phyloP scores from a whole-genome alignment of 2,888 invertebrate genomes.

The Epinotia bilunana region DNA sequence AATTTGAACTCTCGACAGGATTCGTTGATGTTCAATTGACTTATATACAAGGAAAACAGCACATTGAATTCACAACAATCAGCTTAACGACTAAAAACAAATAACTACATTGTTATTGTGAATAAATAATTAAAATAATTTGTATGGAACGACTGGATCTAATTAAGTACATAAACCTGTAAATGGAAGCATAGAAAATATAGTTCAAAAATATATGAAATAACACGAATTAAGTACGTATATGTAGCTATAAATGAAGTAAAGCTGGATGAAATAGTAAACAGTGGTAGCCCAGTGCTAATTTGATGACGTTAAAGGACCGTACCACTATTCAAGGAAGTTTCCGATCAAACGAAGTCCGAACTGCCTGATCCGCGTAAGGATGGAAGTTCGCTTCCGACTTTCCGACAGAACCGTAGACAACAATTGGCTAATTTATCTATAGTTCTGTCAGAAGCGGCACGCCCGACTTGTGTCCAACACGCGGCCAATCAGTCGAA shows the following conservation, averaged over 20 bases:
- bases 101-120: neutral
- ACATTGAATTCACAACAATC: constrained; percentile 16
- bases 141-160: neutral
- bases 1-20: constrained; percentile 31
- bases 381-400: too few species aligned
- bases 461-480: too few species aligned
- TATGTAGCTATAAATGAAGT: neutral
- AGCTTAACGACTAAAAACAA: constrained; percentile 4
- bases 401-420: too few species aligned
- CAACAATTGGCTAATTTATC: too few species aligned
- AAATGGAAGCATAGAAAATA: neutral
- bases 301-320: too few species aligned
- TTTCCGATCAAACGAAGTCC: too few species aligned
- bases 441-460: too few species aligned
- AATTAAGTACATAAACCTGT: constrained; percentile 19
- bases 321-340: too few species aligned
- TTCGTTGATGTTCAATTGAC: constrained; percentile 38
- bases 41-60: constrained; percentile 14
- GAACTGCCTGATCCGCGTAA: too few species aligned
- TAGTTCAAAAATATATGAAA: neutral
- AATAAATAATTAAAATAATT: constrained; percentile 12
- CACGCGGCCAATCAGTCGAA: too few species aligned
- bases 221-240: neutral
- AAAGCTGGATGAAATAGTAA: neutral
- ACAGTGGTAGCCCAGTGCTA: neutral